Evolutionary conservation across 2,888 invertebrate species (phyloP).

Genomic region (Gryllus longicercus): DNA sequence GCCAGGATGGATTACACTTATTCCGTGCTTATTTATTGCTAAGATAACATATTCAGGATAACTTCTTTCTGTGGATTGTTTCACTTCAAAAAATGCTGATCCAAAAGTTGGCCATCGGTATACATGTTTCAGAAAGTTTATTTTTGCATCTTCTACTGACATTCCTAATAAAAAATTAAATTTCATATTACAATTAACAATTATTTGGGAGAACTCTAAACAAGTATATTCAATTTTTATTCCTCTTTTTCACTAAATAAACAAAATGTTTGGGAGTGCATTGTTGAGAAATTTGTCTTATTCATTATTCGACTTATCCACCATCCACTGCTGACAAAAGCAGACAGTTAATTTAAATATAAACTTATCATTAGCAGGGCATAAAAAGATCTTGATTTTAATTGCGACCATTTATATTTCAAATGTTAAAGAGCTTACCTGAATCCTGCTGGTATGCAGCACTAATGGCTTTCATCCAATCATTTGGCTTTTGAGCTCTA

Average conservation of each 20-base stretch:
- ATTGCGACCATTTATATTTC: too few relatives aligned
- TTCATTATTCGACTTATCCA: too few relatives aligned
- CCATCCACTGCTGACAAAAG: too few relatives aligned
- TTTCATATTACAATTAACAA: conserved; percentile 22
- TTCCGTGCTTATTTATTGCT: conserved; percentile 87
- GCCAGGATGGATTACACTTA: conserved; percentile 82
- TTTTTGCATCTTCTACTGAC: conserved; percentile 71
- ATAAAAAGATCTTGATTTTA: too few relatives aligned
- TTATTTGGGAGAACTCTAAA: conserved; percentile 24
- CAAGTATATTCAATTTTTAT: too few relatives aligned
- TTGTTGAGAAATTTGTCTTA: too few relatives aligned
- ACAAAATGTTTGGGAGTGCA: too few relatives aligned
- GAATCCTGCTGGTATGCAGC: conserved; percentile 61
- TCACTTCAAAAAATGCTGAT: conserved; percentile 92
- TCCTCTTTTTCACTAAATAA: too few relatives aligned
- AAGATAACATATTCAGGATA: conserved; percentile 83
- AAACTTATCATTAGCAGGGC: too few relatives aligned
- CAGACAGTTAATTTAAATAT: too few relatives aligned
- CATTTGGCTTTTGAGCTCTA: conserved; percentile 65
- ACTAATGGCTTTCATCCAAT: conserved; percentile 77
- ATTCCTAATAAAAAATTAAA: conserved; percentile 47
- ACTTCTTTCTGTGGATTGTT: conserved; percentile 82
- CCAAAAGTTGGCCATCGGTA: conserved; percentile 86
- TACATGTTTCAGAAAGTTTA: conserved; percentile 72
- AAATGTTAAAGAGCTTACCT: conserved; percentile 36